These are phyloP conservation scores for Eleginops maclovinus DNA, from an alignment of 2,113 vertebrate species.

Conservation along the genomic window DNA sequence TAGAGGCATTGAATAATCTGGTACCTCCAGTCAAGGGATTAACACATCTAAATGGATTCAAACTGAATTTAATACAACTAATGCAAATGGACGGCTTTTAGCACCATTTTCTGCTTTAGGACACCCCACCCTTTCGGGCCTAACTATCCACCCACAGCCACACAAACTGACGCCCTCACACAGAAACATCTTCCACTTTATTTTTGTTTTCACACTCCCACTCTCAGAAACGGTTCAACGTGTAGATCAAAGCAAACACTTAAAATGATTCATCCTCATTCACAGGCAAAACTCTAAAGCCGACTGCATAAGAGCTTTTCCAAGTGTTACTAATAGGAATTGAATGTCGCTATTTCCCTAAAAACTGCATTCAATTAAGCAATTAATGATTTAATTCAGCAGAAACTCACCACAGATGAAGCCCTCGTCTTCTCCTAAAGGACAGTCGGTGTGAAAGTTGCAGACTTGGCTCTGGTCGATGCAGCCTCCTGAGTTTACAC, in stretches of 20 bases:
- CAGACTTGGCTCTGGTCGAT: conserved; percentile 86
- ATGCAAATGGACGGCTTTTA: conserved; percentile 55
- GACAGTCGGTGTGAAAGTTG: conserved; percentile 88
- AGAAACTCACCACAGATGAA: conserved; percentile 84
- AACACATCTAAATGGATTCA: conserved; percentile 61
- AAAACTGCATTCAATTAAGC: background rate
- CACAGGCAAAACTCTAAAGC: background rate
- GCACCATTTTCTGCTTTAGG: conserved; percentile 20
- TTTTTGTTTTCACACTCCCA: background rate
- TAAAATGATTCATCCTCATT: background rate
- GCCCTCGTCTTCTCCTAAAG: conserved; percentile 83
- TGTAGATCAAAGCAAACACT: conserved; percentile 4
- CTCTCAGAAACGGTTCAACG: conserved; percentile 8
- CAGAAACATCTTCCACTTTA: conserved; percentile 13
- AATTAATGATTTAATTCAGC: background rate
- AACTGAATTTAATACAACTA: conserved; percentile 64
- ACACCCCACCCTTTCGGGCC: background rate
- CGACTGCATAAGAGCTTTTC: background rate
- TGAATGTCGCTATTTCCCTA: background rate
- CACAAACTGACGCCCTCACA: conserved; percentile 28
- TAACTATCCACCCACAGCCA: conserved; percentile 29
- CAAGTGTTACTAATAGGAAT: background rate
- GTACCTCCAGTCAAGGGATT: conserved; percentile 54
- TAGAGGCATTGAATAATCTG: conserved; percentile 46
- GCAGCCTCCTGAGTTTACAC: conserved; percentile 80